Evolutionary conservation across 2,113 vertebrate species (phyloP).

Genomic region (Coptodon rendalli): DNA sequence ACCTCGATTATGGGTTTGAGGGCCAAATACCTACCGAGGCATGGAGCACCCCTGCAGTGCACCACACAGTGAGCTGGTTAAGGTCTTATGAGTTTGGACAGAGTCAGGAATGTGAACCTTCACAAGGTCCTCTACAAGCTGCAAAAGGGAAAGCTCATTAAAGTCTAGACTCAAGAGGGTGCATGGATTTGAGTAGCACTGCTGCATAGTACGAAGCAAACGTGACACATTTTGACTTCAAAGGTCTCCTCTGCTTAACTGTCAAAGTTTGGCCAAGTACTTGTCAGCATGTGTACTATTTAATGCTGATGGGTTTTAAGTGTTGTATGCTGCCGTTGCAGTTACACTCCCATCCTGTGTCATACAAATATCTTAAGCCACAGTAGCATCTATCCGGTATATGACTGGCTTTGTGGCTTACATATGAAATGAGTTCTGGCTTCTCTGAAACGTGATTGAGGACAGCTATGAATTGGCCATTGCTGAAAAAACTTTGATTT

Average conservation of each 20-base stretch:
- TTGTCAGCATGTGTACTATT: not conserved
- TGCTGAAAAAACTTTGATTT: conserved; percentile 3
- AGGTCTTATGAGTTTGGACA: conserved; percentile 64
- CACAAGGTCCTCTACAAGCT: conserved; percentile 43
- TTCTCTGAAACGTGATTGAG: not conserved
- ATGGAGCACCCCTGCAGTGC: conserved; percentile 36
- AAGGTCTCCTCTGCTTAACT: not conserved
- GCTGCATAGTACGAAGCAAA: conserved; percentile 2
- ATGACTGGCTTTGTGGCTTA: conserved; percentile 25
- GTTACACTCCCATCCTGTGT: conserved; percentile 27
- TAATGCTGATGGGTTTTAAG: not conserved
- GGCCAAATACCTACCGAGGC: conserved; percentile 25
- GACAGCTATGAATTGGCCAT: not conserved
- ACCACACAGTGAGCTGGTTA: conserved; percentile 60
- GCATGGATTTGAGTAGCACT: conserved; percentile 26
- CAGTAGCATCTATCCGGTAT: conserved; percentile 9
- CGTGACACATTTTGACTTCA: not conserved
- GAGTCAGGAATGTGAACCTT: conserved; percentile 69
- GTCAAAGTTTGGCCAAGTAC: not conserved
- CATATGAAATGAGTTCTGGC: not conserved
- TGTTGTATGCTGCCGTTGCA: not conserved
- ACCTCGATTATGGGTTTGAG: conserved; percentile 21
- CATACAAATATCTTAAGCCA: conserved; percentile 17
- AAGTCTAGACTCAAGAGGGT: conserved; percentile 43
- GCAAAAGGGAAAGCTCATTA: conserved; percentile 65